phyloP scores from a whole-genome alignment of 64 coral and sea anemone species.

The Stichodactyla helianthus region DNA sequence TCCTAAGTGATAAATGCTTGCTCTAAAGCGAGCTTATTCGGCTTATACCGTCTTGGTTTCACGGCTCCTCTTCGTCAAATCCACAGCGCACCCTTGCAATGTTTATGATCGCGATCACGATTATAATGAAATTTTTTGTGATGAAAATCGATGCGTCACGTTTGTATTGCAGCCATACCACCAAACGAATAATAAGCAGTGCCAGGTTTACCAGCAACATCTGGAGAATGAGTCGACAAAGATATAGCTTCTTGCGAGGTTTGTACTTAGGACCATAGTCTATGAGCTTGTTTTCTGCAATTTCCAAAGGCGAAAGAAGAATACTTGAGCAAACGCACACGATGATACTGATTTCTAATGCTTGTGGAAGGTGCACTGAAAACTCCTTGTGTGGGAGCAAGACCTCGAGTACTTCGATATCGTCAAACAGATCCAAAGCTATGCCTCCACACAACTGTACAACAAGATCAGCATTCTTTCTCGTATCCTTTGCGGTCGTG shows the following conservation, averaged over 20 bases:
- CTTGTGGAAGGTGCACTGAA: neutral
- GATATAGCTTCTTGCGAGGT: neutral
- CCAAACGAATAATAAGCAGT: conserved; percentile 43
- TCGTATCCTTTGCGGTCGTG: neutral
- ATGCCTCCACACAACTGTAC: conserved; percentile 16
- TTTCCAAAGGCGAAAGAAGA: conserved; percentile 22
- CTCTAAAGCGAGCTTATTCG: neutral
- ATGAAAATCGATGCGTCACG: conserved; percentile 61
- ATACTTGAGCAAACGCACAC: conserved; percentile 32
- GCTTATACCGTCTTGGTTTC: neutral
- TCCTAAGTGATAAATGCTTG: too few species aligned
- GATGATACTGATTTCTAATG: conserved; percentile 30
- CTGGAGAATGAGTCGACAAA: conserved; percentile 26
- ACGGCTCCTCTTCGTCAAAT: neutral
- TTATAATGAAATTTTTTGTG: conserved; percentile 56
- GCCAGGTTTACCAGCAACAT: conserved; percentile 33
- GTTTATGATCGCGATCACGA: conserved; percentile 33
- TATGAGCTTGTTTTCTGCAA: conserved; percentile 25
- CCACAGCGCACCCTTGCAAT: conserved; percentile 14
- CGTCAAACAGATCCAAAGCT: conserved; percentile 56
- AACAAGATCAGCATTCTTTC: neutral
- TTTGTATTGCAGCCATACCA: conserved; percentile 7
- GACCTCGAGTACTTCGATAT: conserved; percentile 46
- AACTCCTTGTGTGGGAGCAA: conserved; percentile 28
- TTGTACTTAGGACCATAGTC: neutral